Percentiles rank a stretch among this genome's conserved stretches.
Evolutionary conservation across 2,113 vertebrate species (phyloP).

Genomic region (Arvicanthis niloticus): DNA sequence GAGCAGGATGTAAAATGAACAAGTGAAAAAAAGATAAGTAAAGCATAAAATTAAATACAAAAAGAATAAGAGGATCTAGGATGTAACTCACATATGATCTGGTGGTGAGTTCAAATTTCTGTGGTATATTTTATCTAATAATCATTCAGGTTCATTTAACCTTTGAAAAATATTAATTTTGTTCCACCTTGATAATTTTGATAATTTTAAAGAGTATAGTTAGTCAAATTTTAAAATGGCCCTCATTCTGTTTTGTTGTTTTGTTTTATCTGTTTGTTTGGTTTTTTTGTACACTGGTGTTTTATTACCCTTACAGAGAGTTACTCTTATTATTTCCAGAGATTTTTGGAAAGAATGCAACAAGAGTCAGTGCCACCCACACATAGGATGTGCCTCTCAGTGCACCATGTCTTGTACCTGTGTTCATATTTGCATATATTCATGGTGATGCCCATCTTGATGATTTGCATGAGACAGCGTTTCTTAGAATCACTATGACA

Average conservation of each 20-base stretch:
- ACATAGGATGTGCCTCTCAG: neutral
- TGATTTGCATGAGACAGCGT: neutral
- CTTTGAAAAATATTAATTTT: neutral
- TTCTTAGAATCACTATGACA: neutral
- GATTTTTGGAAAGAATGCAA: neutral
- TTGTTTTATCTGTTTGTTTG: too few relatives aligned
- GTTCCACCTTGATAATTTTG: neutral
- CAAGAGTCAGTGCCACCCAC: neutral
- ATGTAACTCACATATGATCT: neutral
- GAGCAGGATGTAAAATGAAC: too few relatives aligned
- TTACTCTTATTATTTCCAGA: neutral
- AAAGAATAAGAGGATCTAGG: neutral
- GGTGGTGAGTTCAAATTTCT: neutral
- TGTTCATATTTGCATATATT: neutral
- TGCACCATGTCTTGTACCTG: neutral
- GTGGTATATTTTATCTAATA: neutral
- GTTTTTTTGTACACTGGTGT: too few relatives aligned
- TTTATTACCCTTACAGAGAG: too few relatives aligned
- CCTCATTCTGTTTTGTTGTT: neutral
- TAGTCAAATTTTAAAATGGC: neutral
- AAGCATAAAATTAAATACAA: too few relatives aligned
- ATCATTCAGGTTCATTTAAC: neutral
- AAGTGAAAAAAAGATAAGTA: too few relatives aligned
- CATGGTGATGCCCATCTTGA: neutral
- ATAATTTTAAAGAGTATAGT: neutral